phyloP scores from a whole-genome alignment of 2,797 vertebrate genomes.

The Thaleichthys pacificus region DNA sequence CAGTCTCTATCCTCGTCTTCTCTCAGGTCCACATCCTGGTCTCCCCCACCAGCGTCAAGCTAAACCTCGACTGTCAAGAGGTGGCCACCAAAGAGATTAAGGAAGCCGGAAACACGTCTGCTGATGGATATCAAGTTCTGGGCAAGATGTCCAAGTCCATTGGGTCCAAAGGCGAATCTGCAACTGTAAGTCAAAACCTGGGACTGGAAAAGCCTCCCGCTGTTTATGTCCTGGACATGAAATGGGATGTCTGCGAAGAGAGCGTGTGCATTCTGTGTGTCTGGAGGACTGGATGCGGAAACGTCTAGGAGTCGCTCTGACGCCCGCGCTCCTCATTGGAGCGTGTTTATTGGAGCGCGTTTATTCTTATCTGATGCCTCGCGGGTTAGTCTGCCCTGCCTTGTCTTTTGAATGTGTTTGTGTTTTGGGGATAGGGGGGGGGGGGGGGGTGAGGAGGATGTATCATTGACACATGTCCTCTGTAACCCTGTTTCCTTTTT shows the following conservation, averaged over 20 bases:
- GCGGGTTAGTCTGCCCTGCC: slow-evolving; percentile 13
- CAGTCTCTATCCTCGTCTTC: slow-evolving; percentile 12
- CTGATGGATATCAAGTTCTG: slow-evolving; percentile 92
- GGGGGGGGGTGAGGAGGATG: slow-evolving; percentile 19
- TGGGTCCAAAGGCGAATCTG: slow-evolving; percentile 83
- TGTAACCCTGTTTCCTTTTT: slow-evolving; percentile 40
- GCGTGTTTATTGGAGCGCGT: slow-evolving; percentile 4
- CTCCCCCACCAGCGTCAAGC: slow-evolving; percentile 83
- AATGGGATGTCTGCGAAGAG: neutral
- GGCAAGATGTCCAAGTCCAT: slow-evolving; percentile 86
- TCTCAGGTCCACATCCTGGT: slow-evolving; percentile 91
- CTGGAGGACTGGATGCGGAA: too few species aligned
- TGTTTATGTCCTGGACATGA: neutral
- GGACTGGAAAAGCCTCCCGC: neutral
- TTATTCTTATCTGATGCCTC: slow-evolving; percentile 18
- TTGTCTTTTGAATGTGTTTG: slow-evolving; percentile 15
- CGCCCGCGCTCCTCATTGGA: neutral
- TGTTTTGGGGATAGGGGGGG: neutral
- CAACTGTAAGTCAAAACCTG: slow-evolving; percentile 79
- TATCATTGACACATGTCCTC: slow-evolving; percentile 54
- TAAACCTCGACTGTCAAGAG: slow-evolving; percentile 92
- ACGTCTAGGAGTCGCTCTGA: neutral
- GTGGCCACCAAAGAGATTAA: slow-evolving; percentile 86
- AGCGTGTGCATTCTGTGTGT: too few species aligned
- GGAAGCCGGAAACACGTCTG: slow-evolving; percentile 86